These are phyloP conservation scores for Drosophila mayaguana DNA, from an alignment of 2,888 invertebrate species.

Conservation along the genomic window DNA sequence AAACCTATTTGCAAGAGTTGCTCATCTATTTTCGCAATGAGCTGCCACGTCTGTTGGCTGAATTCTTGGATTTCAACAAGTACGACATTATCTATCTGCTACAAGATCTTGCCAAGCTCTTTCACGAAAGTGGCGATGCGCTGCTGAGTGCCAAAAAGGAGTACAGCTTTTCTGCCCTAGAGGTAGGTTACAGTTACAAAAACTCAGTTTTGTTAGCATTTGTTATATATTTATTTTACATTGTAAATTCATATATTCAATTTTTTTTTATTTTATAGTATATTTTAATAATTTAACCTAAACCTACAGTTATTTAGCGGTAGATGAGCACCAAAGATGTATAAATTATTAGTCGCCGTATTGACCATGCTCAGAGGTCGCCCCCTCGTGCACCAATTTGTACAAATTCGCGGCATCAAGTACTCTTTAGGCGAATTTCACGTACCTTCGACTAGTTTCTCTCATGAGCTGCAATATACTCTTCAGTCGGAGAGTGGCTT, in stretches of 20 bases:
- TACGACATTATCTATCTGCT: constrained; percentile 95
- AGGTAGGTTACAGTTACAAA: constrained; percentile 86
- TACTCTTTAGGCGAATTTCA: constrained; percentile 48
- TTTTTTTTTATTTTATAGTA: neutral
- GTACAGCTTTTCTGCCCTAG: constrained; percentile 91
- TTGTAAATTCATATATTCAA: constrained; percentile 19
- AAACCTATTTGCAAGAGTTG: constrained; percentile 92
- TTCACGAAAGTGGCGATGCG: constrained; percentile 91
- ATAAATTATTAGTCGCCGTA: constrained; percentile 54
- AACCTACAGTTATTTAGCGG: neutral
- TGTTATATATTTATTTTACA: constrained; percentile 4
- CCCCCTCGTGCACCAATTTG: neutral
- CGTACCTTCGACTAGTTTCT: constrained; percentile 46
- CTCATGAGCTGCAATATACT: constrained; percentile 52
- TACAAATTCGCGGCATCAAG: constrained; percentile 41
- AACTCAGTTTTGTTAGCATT: constrained; percentile 2
- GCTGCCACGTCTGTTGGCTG: constrained; percentile 92
- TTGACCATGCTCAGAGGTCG: neutral
- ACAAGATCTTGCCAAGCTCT: constrained; percentile 92
- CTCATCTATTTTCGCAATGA: constrained; percentile 91
- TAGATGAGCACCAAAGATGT: constrained; percentile 31
- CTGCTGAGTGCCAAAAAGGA: constrained; percentile 87
- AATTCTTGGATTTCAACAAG: constrained; percentile 94
- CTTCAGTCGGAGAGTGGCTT: constrained; percentile 49
- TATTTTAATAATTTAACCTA: constrained; percentile 5